These are phyloP conservation scores for Pseudochirops corinnae DNA, from an alignment of 2,797 vertebrate species.

Conservation along the genomic window DNA sequence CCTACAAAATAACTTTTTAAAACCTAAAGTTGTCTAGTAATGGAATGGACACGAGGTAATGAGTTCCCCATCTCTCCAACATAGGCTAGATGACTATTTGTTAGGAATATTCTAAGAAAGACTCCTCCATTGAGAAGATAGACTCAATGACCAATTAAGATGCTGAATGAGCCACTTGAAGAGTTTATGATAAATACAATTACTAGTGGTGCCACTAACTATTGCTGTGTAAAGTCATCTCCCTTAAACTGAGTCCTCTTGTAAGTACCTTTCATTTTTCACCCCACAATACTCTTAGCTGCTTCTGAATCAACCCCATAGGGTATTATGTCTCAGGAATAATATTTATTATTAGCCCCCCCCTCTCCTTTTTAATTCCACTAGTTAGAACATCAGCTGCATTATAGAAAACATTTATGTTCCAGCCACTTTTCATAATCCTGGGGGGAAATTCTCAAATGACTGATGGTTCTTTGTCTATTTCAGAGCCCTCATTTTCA, in stretches of 20 bases:
- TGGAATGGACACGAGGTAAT: not conserved
- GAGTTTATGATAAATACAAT: not conserved
- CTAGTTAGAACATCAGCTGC: not conserved
- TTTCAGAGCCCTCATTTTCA: conserved; percentile 18
- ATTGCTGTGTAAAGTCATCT: not conserved
- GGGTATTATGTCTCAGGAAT: not conserved
- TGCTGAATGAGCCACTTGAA: not conserved
- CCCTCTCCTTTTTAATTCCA: not conserved
- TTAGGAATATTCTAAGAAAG: not conserved
- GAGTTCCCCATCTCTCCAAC: not conserved
- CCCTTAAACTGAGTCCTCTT: not conserved
- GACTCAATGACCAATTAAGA: not conserved
- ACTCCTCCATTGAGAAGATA: not conserved
- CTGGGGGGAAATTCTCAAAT: not conserved
- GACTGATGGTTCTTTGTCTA: not conserved
- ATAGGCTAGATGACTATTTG: not conserved
- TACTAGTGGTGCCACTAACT: not conserved
- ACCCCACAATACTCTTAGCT: conserved; percentile 22
- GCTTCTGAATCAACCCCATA: not conserved
- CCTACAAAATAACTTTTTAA: not conserved
- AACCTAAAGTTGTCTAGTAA: not conserved
- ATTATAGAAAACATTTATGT: not conserved
- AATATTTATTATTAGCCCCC: not conserved
- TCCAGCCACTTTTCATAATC: not conserved
- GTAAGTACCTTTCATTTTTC: not conserved